phyloP scores from a whole-genome alignment of 2,888 invertebrate genomes.

The Diarsia mendica region DNA sequence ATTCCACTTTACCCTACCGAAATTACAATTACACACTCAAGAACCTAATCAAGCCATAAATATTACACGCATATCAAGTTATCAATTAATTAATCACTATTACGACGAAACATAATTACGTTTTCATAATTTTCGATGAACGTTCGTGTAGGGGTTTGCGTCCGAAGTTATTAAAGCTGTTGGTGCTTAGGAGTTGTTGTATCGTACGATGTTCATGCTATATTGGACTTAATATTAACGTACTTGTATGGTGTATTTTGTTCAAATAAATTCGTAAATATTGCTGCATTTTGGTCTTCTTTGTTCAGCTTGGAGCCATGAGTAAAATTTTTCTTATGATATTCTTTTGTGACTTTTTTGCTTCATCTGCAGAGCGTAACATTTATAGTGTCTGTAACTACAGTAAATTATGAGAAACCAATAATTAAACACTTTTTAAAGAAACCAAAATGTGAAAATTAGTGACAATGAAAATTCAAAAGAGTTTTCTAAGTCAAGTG shows the following conservation, averaged over 20 bases:
- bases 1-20: conserved; percentile 15
- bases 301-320: neutral
- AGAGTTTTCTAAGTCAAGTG: neutral
- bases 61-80: conserved; percentile 56
- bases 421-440: neutral
- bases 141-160: conserved; percentile 28
- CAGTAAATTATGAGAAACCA: neutral
- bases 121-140: conserved; percentile 64
- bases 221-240: conserved; percentile 28
- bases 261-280: neutral
- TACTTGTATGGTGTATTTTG: conserved; percentile 2
- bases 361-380: neutral
- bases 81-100: conserved; percentile 63
- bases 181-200: conserved; percentile 27
- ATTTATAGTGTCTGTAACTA: neutral
- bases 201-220: conserved; percentile 26
- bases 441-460: neutral
- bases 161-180: conserved; percentile 43
- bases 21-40: conserved; percentile 51
- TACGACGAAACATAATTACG: conserved; percentile 57
- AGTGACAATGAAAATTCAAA: neutral
- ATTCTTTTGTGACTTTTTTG: neutral
- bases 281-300: neutral
- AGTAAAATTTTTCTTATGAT: neutral
- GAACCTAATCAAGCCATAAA: conserved; percentile 53